Evolutionary conservation across 2,888 invertebrate genomes (phyloP), one percentile per base, ranked within the genome.

Genomic region (Neoitamus cyanurus): DNA sequence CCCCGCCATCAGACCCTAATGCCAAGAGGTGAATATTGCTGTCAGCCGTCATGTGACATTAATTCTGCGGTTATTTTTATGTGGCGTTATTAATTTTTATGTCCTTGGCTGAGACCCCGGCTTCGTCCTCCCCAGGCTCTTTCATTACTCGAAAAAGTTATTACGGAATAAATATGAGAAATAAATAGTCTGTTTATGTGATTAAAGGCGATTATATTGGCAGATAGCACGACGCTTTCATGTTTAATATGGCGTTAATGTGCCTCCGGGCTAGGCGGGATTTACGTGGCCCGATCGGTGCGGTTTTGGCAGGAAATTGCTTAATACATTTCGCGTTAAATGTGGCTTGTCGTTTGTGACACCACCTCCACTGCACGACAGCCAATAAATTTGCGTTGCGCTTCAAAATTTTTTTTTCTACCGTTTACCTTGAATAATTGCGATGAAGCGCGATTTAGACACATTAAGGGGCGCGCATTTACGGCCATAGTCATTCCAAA

Each of bases 151-250:
- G 68, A 69, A 68, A 37, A 69, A 82, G 69, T 69, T 82, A 82
- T 69, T 34, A 37, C 69, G 37, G 68, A 68, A 82, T 42, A 82
- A 37, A 82, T 69, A 82, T 82, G 69, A 20, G 37, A 69, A 69
- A 82, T 69, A 69, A 82, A 82, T 82, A 69, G 69, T 34, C 69
- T 37, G 68, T 69, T 82, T 69, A 78, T 82, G 68, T 82, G 69
- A 82, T 82, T 82, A 82, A 82, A 82, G 69, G 69, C 69, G 82
- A 82, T 82, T 82, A 82, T 69, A 82, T 82, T 69, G 82, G 58
- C 37, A 78, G 30, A 78, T 48, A 78, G 31, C 58, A 78, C 31
- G 58, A 28, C 13, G 78, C 42, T 42, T 78, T 48, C 78, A 78
- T 58, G 48, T 48, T 48, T 58, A 78, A 78, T 78, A 78, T 78